Evolutionary conservation across 2,113 vertebrate genomes (phyloP).

Genomic region (Tragelaphus imberbis): DNA sequence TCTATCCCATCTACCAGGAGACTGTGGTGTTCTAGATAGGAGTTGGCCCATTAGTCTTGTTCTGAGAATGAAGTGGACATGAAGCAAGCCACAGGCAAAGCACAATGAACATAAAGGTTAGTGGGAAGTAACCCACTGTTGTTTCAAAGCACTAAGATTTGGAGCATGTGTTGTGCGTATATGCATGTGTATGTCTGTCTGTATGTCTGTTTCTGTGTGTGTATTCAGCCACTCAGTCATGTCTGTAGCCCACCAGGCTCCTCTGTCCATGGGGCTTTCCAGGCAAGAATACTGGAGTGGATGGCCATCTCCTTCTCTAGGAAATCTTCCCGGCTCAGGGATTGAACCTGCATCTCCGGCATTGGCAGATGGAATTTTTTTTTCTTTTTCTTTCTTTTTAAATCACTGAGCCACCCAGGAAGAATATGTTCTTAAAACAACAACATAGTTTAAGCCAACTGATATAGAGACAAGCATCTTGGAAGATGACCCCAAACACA

Average conservation of each 20-base stretch:
- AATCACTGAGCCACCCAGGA: not conserved
- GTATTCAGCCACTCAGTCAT: not conserved
- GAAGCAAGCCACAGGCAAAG: not conserved
- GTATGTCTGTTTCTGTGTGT: not conserved
- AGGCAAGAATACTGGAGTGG: not conserved
- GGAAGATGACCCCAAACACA: not conserved
- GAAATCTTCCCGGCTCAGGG: not conserved
- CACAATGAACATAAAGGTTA: not conserved
- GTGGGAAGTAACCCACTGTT: not conserved
- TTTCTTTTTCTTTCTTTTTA: not conserved
- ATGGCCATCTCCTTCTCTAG: not conserved
- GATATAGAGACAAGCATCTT: not conserved
- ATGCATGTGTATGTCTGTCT: accelerated
- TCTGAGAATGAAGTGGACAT: not conserved
- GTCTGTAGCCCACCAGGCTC: not conserved
- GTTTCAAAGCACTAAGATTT: not conserved
- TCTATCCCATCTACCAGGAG: not conserved
- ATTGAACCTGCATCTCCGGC: not conserved
- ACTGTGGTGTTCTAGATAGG: not conserved
- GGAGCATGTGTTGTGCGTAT: not conserved
- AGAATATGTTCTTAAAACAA: not conserved
- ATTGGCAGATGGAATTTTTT: not conserved
- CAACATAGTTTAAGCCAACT: not conserved
- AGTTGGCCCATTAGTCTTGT: not conserved
- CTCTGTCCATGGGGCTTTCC: not conserved